Percentiles rank a stretch among this genome's conserved stretches.
These are phyloP conservation scores for Deroplatys truncata DNA, from an alignment of 2,888 invertebrate genomes.

Conservation along the genomic window DNA sequence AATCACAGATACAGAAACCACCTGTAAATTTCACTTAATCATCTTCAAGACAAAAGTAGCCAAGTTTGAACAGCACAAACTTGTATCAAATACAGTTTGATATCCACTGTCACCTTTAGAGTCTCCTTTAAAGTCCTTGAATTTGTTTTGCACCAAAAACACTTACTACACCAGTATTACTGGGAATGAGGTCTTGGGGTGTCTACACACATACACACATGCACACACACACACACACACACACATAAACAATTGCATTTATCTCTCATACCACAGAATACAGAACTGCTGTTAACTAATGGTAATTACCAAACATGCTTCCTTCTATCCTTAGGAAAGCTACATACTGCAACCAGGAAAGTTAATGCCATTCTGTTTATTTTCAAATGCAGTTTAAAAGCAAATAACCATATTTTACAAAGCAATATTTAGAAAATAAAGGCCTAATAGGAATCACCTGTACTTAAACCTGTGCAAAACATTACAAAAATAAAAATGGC, in stretches of 20 bases:
- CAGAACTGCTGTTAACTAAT: neutral
- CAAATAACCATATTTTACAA: too few relatives aligned
- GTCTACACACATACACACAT: neutral
- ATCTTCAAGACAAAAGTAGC: neutral
- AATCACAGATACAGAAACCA: neutral
- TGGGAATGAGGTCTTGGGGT: neutral
- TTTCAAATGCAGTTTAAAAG: neutral
- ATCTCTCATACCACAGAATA: neutral
- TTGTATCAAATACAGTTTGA: neutral
- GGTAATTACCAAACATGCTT: neutral
- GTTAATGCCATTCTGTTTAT: neutral
- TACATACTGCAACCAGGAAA: neutral
- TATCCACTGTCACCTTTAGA: neutral
- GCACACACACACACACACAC: too few relatives aligned
- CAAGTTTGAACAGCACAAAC: neutral
- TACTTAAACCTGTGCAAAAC: neutral
- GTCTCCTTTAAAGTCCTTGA: neutral
- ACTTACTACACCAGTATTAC: neutral
- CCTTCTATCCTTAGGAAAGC: neutral
- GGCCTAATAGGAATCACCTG: neutral
- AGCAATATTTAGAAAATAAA: too few relatives aligned
- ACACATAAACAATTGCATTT: neutral
- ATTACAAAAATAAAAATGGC: neutral
- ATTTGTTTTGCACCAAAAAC: neutral
- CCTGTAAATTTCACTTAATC: neutral